phyloP scores from a whole-genome alignment of 2,888 invertebrate species.

The Matsumyia berberina region DNA sequence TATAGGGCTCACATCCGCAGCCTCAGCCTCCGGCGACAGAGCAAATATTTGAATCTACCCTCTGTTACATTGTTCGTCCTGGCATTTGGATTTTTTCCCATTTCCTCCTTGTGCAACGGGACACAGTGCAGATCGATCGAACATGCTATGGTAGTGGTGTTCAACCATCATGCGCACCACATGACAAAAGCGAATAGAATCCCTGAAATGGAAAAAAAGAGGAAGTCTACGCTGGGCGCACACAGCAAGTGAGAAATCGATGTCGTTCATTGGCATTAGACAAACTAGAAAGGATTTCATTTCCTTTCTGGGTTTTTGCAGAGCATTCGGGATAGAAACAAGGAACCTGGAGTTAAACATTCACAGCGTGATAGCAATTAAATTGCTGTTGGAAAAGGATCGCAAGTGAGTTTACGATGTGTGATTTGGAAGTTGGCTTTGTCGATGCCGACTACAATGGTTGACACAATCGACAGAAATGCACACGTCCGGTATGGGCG shows the following conservation, averaged over 20 bases:
- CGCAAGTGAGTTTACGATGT: constrained; percentile 65
- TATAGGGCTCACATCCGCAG: constrained; percentile 53
- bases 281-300: constrained; percentile 55
- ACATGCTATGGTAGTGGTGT: constrained; percentile 39
- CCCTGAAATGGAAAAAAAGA: constrained; percentile 39
- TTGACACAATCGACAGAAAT: constrained; percentile 53
- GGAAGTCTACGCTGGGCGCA: constrained; percentile 54
- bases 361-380: constrained; percentile 69
- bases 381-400: constrained; percentile 64
- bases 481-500: constrained; percentile 55
- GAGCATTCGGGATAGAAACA: constrained; percentile 14
- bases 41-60: constrained; percentile 73
- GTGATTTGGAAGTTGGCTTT: constrained; percentile 60
- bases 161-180: constrained; percentile 62
- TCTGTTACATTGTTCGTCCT: constrained; percentile 64
- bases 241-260: constrained; percentile 60
- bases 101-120: constrained; percentile 42
- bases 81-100: constrained; percentile 50
- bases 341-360: constrained; percentile 61
- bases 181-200: constrained; percentile 57
- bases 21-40: constrained; percentile 52
- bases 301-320: constrained; percentile 54
- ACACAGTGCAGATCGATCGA: constrained; percentile 56
- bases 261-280: constrained; percentile 42
- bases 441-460: constrained; percentile 57